phyloP scores from a whole-genome alignment of 2,888 invertebrate genomes.

The Erebia epiphron region DNA sequence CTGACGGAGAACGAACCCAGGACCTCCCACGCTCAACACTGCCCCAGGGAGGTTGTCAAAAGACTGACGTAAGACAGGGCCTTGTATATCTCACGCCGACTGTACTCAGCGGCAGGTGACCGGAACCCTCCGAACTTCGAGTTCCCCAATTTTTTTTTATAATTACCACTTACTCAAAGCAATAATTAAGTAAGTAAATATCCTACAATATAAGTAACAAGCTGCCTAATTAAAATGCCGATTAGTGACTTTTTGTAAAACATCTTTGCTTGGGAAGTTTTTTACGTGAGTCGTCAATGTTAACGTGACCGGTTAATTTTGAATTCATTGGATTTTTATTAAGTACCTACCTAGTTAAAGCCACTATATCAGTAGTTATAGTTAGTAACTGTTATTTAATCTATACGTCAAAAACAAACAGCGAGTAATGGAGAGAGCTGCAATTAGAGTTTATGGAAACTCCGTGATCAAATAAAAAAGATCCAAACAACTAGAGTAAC shows the following conservation, averaged over 20 bases:
- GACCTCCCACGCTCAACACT: too few relatives aligned
- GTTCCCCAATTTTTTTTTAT: conserved; percentile 54
- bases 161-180: conserved; percentile 56
- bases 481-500: too few relatives aligned
- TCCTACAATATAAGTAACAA: conserved; percentile 50
- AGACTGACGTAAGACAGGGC: too few relatives aligned
- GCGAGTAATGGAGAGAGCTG: too few relatives aligned
- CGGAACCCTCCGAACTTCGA: conserved; percentile 41
- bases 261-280: conserved; percentile 38
- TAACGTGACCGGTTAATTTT: conserved; percentile 1
- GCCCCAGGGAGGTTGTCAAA: too few relatives aligned
- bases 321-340: conserved; percentile 15
- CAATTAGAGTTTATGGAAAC: too few relatives aligned
- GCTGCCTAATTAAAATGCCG: conserved; percentile 60
- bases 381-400: too few relatives aligned
- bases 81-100: not conserved
- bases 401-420: too few relatives aligned
- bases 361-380: too few relatives aligned
- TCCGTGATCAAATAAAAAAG: too few relatives aligned
- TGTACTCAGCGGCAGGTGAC: conserved; percentile 54
- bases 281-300: conserved; percentile 15
- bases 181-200: conserved; percentile 64
- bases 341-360: not conserved
- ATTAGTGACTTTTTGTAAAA: conserved; percentile 47
- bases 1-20: too few relatives aligned